Conservation (phyloP, 2,888 invertebrate genomes). For the Suillia variegata region DNA sequence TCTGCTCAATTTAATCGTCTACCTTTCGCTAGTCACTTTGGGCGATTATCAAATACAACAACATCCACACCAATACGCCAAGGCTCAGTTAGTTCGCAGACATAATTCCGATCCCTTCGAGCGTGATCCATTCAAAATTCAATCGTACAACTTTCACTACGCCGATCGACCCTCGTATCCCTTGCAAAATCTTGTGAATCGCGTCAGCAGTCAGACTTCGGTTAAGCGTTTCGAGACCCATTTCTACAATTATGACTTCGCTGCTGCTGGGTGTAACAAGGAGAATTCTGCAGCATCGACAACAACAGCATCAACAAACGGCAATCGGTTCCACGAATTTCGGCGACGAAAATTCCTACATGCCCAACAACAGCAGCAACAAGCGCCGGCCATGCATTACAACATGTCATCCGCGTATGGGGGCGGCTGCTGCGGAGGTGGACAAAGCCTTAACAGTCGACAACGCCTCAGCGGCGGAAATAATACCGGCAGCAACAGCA, state of each 20-base stretch:
- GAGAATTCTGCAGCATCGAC: conserved; percentile 8
- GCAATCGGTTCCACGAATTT: conserved; percentile 34
- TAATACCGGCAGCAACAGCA: not conserved
- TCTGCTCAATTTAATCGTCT: not conserved
- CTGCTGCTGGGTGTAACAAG: conserved; percentile 26
- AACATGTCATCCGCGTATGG: too few relatives aligned
- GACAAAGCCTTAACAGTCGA: too few relatives aligned
- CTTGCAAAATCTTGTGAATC: conserved; percentile 28
- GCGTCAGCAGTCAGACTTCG: conserved; percentile 5
- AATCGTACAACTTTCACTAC: conserved; percentile 54
- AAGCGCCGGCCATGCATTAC: too few relatives aligned
- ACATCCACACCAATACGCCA: conserved; percentile 16
- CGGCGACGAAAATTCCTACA: conserved; percentile 13
- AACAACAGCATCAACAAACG: not conserved
- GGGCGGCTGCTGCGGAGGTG: too few relatives aligned
- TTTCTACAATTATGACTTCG: conserved; percentile 46
- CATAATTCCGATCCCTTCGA: conserved; percentile 43
- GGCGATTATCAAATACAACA: too few relatives aligned
- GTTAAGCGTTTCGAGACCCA: conserved; percentile 37
- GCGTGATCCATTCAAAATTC: conserved; percentile 55
- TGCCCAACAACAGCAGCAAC: too few relatives aligned
- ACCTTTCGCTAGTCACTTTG: not conserved
- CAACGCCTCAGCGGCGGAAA: too few relatives aligned
- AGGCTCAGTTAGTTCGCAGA: conserved; percentile 22
- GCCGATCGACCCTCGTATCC: conserved; percentile 44